Conservation (phyloP, 2,888 invertebrate species). For the Deroplatys truncata region DNA sequence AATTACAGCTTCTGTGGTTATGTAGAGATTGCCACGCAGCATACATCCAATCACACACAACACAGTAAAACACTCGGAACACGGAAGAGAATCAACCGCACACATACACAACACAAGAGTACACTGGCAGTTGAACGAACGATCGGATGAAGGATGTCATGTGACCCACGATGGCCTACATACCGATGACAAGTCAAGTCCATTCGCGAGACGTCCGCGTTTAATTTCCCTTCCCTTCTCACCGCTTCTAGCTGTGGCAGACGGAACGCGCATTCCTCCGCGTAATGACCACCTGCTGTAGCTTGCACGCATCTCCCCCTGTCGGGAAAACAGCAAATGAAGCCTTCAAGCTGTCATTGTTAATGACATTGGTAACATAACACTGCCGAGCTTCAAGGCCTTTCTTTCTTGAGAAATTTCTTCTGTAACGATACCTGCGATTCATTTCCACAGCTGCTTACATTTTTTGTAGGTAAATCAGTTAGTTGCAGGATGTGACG, state of each 20-base stretch:
- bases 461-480: no score
- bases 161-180: not conserved
- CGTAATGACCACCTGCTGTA: not conserved
- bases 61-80: not conserved
- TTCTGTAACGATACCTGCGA: no score
- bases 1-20: not conserved
- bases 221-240: not conserved
- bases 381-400: not conserved
- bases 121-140: not conserved
- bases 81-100: not conserved
- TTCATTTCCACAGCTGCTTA: no score
- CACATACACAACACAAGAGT: not conserved
- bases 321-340: not conserved
- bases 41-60: not conserved
- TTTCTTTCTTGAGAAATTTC: not conserved
- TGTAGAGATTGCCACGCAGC: not conserved
- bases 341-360: not conserved
- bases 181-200: not conserved
- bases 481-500: no score
- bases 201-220: not conserved
- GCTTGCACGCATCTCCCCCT: not conserved
- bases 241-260: not conserved
- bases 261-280: not conserved
- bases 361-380: not conserved
- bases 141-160: not conserved